phyloP scores from a whole-genome alignment of 1,140 invertebrate genomes.

The Gonatopus flavifemur region DNA sequence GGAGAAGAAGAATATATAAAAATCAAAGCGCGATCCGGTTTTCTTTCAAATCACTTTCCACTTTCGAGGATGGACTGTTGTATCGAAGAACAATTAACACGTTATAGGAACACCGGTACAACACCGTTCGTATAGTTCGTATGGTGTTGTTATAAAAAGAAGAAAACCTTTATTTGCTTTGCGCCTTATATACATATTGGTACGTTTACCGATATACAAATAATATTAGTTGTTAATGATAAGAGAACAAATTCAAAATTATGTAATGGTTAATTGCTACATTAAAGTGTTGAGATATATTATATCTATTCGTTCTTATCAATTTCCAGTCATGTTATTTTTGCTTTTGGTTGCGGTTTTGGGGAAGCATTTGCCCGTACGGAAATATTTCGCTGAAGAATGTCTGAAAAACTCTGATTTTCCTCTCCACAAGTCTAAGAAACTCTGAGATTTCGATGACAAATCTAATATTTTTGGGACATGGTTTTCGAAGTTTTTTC shows the following conservation, averaged over 20 bases:
- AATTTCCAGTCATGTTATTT: too few species aligned
- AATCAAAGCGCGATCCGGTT: constrained; percentile 22
- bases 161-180: constrained; percentile 35
- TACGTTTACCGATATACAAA: constrained; percentile 39
- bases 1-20: constrained; percentile 12
- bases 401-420: too few species aligned
- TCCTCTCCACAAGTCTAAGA: too few species aligned
- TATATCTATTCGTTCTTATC: constrained; percentile 44
- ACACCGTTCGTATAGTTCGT: constrained; percentile 19
- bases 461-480: too few species aligned
- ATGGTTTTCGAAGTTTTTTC: too few species aligned
- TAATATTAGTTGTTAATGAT: constrained; percentile 48
- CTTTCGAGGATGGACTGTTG: not conserved
- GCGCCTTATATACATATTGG: constrained; percentile 40
- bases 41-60: constrained; percentile 20
- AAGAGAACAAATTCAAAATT: constrained; percentile 40
- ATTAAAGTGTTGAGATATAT: constrained; percentile 53
- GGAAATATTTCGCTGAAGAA: too few species aligned
- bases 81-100: constrained; percentile 22
- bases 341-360: too few species aligned
- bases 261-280: constrained; percentile 46
- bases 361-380: too few species aligned
- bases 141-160: constrained; percentile 27
- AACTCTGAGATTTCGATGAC: too few species aligned
- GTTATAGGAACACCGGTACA: constrained; percentile 5